Percentiles rank a stretch among this genome's conserved stretches.
Conservation (phyloP, 2,888 invertebrate genomes). For the Timandra comae region DNA sequence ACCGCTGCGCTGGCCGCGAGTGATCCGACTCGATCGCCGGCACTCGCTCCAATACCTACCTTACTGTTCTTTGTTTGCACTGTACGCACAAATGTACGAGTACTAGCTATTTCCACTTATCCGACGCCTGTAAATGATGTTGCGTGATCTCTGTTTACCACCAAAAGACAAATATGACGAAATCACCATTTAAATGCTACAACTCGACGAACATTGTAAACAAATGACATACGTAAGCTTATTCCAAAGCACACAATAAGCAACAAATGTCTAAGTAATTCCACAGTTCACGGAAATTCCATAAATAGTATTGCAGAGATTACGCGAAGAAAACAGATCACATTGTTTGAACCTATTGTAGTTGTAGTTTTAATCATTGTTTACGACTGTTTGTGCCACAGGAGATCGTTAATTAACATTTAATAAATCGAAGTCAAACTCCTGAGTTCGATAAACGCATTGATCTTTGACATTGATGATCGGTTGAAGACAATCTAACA, state of each 20-base stretch:
- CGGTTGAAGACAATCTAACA: too few relatives aligned
- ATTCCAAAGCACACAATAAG: conserved; percentile 10
- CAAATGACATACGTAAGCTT: conserved; percentile 22
- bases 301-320: conserved; percentile 14
- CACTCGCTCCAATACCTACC: conserved; percentile 11
- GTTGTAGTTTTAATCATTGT: conserved; percentile 16
- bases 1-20: conserved; percentile 26
- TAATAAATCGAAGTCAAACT: conserved; percentile 25
- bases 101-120: conserved; percentile 3
- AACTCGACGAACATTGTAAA: conserved; percentile 17
- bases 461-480: conserved; percentile 24
- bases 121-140: conserved; percentile 23
- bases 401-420: conserved; percentile 16
- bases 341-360: conserved; percentile 16
- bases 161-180: conserved; percentile 46
- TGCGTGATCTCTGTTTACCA: conserved; percentile 39
- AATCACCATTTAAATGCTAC: conserved; percentile 44
- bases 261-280: conserved; percentile 9
- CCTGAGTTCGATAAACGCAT: conserved; percentile 18
- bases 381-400: conserved; percentile 20
- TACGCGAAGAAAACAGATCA: conserved; percentile 13
- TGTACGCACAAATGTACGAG: conserved; percentile 14
- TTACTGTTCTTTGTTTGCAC: conserved; percentile 8
- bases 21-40: conserved; percentile 12
- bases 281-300: conserved; percentile 10